Conservation (phyloP, 2,888 invertebrate genomes). For the Drosophila meridiana region DNA sequence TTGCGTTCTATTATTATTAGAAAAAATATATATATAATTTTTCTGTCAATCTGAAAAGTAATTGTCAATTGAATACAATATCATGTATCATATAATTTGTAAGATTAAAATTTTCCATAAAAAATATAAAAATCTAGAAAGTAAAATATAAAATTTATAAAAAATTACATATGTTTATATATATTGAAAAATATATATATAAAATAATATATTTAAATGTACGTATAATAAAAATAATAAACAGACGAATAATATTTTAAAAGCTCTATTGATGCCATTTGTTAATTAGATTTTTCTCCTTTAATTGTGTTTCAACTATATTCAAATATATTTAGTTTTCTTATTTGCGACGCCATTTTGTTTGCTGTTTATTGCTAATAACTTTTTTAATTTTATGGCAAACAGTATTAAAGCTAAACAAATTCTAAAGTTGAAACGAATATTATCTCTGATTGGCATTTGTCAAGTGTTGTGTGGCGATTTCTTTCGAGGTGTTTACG, state of each 20-base stretch:
- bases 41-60: neutral
- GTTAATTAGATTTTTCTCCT: neutral
- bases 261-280: neutral
- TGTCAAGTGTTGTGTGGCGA: slow-evolving; percentile 15
- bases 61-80: neutral
- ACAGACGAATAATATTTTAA: neutral
- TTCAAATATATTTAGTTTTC: neutral
- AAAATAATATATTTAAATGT: neutral
- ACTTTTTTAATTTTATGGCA: slow-evolving; percentile 13
- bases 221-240: neutral
- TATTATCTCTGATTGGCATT: slow-evolving; percentile 32
- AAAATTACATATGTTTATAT: too few relatives aligned
- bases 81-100: neutral
- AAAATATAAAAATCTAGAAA: neutral
- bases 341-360: slow-evolving; percentile 44
- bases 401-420: neutral
- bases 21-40: neutral
- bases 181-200: too few relatives aligned
- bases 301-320: slow-evolving; percentile 4
- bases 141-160: too few relatives aligned
- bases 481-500: slow-evolving; percentile 21
- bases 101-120: neutral
- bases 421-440: slow-evolving; percentile 18
- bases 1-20: neutral
- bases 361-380: slow-evolving; percentile 22